Percentiles rank a stretch among this genome's conserved stretches.
These are phyloP conservation scores for Microplitis deprimator DNA, from an alignment of 2,888 invertebrate genomes.

Conservation along the genomic window DNA sequence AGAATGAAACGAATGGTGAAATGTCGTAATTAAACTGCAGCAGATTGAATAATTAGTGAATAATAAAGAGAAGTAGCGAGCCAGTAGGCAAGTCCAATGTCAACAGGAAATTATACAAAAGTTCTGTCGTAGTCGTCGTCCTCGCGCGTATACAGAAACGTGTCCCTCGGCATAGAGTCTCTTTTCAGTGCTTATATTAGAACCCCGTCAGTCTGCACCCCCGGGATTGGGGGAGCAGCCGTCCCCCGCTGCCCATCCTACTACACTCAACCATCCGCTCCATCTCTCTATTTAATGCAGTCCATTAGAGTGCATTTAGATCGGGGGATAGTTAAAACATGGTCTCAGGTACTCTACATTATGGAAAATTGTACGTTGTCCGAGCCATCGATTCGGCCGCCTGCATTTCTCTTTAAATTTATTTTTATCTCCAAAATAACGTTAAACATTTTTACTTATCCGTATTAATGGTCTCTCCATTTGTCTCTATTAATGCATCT, in stretches of 20 bases:
- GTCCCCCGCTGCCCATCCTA: slow-evolving; percentile 48
- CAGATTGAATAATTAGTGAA: slow-evolving; percentile 25
- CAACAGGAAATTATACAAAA: slow-evolving; percentile 41
- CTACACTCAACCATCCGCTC: slow-evolving; percentile 44
- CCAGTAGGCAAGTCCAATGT: slow-evolving; percentile 28
- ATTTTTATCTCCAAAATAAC: no score
- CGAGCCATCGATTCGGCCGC: slow-evolving; percentile 22
- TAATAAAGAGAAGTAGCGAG: slow-evolving; percentile 10
- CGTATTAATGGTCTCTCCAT: no score
- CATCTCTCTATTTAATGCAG: slow-evolving; percentile 70
- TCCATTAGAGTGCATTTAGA: slow-evolving; percentile 72
- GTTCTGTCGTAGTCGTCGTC: slow-evolving; percentile 20
- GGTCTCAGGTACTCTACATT: slow-evolving; percentile 47
- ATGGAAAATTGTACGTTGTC: slow-evolving; percentile 62
- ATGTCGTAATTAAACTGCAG: slow-evolving; percentile 30
- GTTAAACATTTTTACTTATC: no score
- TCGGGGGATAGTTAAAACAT: slow-evolving; percentile 70
- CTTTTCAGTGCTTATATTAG: slow-evolving; percentile 28
- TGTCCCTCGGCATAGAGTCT: slow-evolving; percentile 25
- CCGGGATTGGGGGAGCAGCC: slow-evolving; percentile 18
- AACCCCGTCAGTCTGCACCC: slow-evolving; percentile 11
- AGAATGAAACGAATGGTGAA: slow-evolving; percentile 10
- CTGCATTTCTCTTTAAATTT: slow-evolving; percentile 25
- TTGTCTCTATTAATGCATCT: neutral
- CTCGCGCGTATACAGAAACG: slow-evolving; percentile 28